A percentile compares a stretch with the other conserved stretches of the same genome.
Evolutionary conservation across 1,140 invertebrate species (phyloP).

Genomic region (Protaetia brevitarsis): DNA sequence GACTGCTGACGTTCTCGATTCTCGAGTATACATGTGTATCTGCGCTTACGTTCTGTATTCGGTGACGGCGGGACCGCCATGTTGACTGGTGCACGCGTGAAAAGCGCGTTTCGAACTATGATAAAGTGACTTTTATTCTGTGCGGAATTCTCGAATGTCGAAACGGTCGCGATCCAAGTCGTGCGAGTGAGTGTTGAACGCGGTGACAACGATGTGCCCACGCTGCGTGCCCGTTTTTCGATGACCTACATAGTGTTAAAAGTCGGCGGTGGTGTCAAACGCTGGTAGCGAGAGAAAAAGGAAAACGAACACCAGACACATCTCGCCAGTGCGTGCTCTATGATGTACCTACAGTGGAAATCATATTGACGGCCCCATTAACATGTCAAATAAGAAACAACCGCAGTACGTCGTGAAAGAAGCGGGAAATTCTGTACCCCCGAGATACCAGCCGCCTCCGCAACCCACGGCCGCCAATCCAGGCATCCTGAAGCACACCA

Average conservation of each 20-base stretch:
- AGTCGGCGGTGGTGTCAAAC: neutral
- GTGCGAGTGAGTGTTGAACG: neutral
- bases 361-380: conserved; percentile 31
- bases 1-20: conserved; percentile 14
- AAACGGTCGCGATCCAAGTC: neutral
- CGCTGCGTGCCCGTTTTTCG: conserved; percentile 2
- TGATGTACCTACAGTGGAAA: conserved; percentile 5
- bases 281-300: neutral
- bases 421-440: conserved; percentile 50
- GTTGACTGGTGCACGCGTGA: conserved; percentile 6
- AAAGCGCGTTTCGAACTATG: neutral
- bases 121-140: neutral
- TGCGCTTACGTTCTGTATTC: too few species aligned
- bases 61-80: conserved; percentile 5
- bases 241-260: conserved; percentile 28
- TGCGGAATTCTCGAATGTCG: neutral
- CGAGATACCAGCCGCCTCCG: conserved; percentile 64
- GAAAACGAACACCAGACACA: neutral
- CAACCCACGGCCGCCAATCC: conserved; percentile 49
- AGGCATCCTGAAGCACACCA: conserved; percentile 57
- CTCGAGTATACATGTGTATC: neutral
- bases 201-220: neutral
- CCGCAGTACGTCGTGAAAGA: conserved; percentile 39
- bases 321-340: neutral
- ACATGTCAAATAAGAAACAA: conserved; percentile 48